Percentiles rank a stretch among this genome's conserved stretches.
Conservation (phyloP, 2,797 vertebrate genomes). For the Thripadectes ignobilis region DNA sequence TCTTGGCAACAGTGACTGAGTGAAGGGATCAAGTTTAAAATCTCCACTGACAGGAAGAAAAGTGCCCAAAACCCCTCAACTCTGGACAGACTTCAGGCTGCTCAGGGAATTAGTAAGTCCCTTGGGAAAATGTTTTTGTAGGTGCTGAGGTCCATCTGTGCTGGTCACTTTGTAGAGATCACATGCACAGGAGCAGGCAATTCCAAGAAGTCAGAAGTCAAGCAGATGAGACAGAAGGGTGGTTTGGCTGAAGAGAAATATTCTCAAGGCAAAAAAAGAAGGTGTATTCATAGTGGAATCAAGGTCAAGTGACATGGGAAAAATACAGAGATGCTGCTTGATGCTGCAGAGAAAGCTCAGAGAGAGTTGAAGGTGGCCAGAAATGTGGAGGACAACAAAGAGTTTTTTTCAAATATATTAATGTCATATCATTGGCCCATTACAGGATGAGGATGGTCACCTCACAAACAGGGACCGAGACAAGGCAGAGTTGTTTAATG, state of each 20-base stretch:
- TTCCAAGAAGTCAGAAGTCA: neutral
- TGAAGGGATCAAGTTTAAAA: neutral
- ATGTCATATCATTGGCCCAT: neutral
- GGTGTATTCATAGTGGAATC: too few species aligned
- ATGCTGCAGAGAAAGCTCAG: neutral
- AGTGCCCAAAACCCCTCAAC: neutral
- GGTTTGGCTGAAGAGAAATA: neutral
- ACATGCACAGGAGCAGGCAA: neutral
- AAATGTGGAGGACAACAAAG: neutral
- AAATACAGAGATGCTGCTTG: neutral
- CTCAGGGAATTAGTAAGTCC: neutral
- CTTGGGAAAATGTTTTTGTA: neutral
- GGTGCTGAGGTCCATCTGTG: neutral
- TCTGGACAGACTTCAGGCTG: neutral
- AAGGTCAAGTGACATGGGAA: too few species aligned
- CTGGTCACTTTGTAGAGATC: neutral
- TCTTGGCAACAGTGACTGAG: neutral
- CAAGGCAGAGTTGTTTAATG: neutral
- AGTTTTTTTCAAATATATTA: neutral
- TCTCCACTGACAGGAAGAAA: neutral
- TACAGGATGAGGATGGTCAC: neutral
- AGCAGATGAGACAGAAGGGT: neutral
- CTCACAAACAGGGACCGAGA: neutral
- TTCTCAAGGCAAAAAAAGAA: neutral
- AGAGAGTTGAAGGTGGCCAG: neutral